Percentiles rank a stretch among this genome's conserved stretches.
Conservation (phyloP, 2,113 vertebrate species). For the Rhea pennata region DNA sequence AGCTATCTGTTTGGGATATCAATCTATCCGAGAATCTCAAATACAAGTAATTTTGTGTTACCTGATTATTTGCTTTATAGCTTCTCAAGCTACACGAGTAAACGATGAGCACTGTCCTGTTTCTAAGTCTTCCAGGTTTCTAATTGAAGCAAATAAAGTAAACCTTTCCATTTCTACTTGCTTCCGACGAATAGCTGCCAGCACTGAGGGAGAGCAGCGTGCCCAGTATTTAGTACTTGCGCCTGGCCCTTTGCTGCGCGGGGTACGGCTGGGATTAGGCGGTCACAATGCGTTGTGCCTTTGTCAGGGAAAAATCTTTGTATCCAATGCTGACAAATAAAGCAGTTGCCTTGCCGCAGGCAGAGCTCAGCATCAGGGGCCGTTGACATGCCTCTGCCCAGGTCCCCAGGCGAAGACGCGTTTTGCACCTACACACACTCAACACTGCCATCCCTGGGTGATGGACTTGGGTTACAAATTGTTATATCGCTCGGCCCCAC, state of each 20-base stretch:
- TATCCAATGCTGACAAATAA: accelerated
- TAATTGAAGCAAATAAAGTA: background rate
- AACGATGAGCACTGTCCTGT: background rate
- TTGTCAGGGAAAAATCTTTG: accelerated
- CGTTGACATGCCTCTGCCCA: no score
- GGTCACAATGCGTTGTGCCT: accelerated
- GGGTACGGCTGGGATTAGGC: accelerated
- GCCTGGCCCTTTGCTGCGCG: accelerated
- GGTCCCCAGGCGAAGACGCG: no score
- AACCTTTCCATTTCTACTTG: background rate
- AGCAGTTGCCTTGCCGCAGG: no score
- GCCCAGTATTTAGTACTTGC: accelerated
- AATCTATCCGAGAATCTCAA: background rate
- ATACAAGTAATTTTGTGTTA: background rate
- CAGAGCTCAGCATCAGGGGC: no score
- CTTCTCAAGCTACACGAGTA: background rate
- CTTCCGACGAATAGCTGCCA: background rate
- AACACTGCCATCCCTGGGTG: no score
- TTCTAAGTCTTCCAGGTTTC: background rate
- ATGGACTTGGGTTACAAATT: no score
- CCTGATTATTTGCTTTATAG: background rate
- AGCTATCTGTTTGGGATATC: background rate
- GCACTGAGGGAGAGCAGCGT: accelerated
- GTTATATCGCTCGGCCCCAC: no score
- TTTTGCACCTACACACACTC: no score